Evolutionary conservation across 2,888 invertebrate genomes (phyloP).

Genomic region (Hirtodrosophila alboralis): DNA sequence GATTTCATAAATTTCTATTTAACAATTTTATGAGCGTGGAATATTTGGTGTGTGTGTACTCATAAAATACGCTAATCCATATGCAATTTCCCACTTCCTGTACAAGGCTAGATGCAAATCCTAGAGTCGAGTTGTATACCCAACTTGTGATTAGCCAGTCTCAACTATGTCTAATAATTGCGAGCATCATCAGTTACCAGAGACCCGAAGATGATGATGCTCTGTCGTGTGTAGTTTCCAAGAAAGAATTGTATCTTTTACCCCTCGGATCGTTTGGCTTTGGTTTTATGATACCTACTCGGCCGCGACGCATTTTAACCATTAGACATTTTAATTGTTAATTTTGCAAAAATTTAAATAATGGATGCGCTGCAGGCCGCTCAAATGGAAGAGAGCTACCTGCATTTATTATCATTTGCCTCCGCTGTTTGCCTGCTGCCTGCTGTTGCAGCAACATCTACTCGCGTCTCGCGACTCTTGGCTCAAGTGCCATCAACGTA

Average conservation of each 20-base stretch:
- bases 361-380: constrained; percentile 70
- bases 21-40: constrained; percentile 6
- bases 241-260: constrained; percentile 46
- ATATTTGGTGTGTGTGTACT: constrained; percentile 21
- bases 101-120: constrained; percentile 27
- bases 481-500: constrained; percentile 68
- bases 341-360: constrained; percentile 76
- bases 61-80: constrained; percentile 63
- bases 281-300: constrained; percentile 58
- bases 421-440: constrained; percentile 13
- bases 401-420: constrained; percentile 69
- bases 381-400: constrained; percentile 50
- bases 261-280: constrained; percentile 11
- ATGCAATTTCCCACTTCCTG: constrained; percentile 70
- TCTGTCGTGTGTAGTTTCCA: constrained; percentile 43
- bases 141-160: constrained; percentile 38
- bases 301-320: constrained; percentile 54
- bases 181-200: constrained; percentile 53
- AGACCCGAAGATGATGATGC: constrained; percentile 10
- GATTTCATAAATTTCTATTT: not conserved
- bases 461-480: constrained; percentile 16
- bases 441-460: constrained; percentile 8
- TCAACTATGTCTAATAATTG: constrained; percentile 53
- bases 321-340: constrained; percentile 78
- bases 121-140: not conserved